These are phyloP conservation scores for Euura saliciscinereae DNA, from an alignment of 1,140 invertebrate species.

Conservation along the genomic window DNA sequence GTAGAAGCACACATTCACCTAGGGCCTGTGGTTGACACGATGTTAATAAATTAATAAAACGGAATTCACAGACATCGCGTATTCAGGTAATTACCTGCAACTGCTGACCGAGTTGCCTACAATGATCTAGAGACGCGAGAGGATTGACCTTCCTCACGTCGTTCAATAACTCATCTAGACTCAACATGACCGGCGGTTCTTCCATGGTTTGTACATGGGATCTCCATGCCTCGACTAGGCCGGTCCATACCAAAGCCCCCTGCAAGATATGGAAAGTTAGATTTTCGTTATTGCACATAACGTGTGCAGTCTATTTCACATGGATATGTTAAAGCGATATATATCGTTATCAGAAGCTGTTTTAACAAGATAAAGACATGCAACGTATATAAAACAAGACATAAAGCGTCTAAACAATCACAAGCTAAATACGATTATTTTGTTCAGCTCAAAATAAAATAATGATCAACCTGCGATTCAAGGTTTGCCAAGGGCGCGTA, in stretches of 20 bases:
- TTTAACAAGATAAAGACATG: conserved; percentile 16
- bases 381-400: conserved; percentile 44
- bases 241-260: conserved; percentile 54
- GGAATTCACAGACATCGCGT: not conserved
- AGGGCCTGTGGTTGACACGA: conserved; percentile 37
- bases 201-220: conserved; percentile 49
- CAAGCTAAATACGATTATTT: conserved; percentile 39
- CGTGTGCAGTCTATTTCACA: not conserved
- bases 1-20: conserved; percentile 55
- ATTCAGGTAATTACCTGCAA: conserved; percentile 41
- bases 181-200: conserved; percentile 51
- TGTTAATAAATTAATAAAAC: not conserved
- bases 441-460: conserved; percentile 45
- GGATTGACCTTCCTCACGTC: conserved; percentile 57
- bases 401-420: conserved; percentile 37
- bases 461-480: conserved; percentile 59
- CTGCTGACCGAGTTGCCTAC: conserved; percentile 51
- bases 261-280: conserved; percentile 30
- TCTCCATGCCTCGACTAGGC: conserved; percentile 54
- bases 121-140: conserved; percentile 52
- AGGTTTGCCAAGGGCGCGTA: conserved; percentile 59
- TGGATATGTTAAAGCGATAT: not conserved
- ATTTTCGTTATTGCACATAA: not conserved
- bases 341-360: not conserved
- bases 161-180: conserved; percentile 46